Evolutionary conservation across 2,113 vertebrate genomes (phyloP).

Genomic region (Azemiops feae): DNA sequence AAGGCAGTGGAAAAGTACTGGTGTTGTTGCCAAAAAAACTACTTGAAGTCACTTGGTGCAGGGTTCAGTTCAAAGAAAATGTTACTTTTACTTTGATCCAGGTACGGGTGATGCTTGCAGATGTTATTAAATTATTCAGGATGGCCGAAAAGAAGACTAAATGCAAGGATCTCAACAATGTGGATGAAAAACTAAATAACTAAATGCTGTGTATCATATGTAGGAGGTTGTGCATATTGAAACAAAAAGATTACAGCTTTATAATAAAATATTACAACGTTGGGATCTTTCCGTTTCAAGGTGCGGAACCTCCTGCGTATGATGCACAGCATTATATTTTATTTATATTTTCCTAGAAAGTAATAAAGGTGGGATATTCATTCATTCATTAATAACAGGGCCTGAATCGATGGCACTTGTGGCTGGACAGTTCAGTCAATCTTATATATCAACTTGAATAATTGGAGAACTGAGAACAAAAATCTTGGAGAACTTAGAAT

Average conservation of each 20-base stretch:
- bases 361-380: not conserved
- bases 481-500: not conserved
- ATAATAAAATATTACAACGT: not conserved
- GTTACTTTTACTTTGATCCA: not conserved
- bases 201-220: not conserved
- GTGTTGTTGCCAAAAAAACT: not conserved
- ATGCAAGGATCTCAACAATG: not conserved
- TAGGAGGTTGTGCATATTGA: not conserved
- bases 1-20: not conserved
- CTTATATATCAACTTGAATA: not conserved
- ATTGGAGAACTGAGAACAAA: not conserved
- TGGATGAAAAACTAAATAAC: not conserved
- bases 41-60: not conserved
- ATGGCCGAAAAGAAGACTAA: not conserved
- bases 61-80: not conserved
- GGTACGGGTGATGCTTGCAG: not conserved
- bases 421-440: not conserved
- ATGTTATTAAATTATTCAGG: not conserved
- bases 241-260: not conserved
- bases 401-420: not conserved
- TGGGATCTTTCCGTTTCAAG: not conserved
- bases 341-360: not conserved
- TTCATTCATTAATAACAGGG: not conserved
- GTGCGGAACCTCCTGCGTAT: not conserved
- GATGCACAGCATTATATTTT: not conserved